Conservation (phyloP, 2,888 invertebrate genomes). For the Nemapogon koenigi region DNA sequence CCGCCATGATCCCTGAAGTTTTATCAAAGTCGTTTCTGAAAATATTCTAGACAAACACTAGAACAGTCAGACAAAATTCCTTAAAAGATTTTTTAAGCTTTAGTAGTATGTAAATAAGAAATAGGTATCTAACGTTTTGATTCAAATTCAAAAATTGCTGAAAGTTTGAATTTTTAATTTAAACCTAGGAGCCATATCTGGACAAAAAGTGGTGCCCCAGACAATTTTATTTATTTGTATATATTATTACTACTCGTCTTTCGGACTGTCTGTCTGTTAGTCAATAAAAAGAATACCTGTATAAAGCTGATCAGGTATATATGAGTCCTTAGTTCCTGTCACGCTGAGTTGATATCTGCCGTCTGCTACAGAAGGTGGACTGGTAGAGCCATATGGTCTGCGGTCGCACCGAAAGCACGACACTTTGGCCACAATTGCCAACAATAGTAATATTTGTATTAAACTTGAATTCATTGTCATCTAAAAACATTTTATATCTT, state of each 20-base stretch:
- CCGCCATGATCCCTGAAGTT: too few species aligned
- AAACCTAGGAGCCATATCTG: too few species aligned
- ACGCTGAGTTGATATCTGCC: conserved; percentile 38
- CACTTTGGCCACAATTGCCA: conserved; percentile 10
- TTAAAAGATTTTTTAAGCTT: too few species aligned
- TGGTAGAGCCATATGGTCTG: conserved; percentile 39
- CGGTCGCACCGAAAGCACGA: conserved; percentile 41
- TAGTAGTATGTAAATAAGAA: conserved; percentile 2
- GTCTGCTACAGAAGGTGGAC: conserved; percentile 37
- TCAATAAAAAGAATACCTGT: conserved; percentile 25
- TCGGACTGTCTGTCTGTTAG: not conserved
- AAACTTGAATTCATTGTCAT: not conserved
- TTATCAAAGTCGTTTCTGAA: too few species aligned
- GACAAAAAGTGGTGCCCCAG: not conserved
- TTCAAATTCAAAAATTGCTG: not conserved
- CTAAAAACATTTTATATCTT: too few species aligned
- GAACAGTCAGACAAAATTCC: too few species aligned
- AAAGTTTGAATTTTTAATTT: conserved; percentile 6
- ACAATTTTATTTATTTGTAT: conserved; percentile 2
- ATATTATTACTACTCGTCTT: not conserved
- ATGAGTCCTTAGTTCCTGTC: conserved; percentile 27
- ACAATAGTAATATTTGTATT: not conserved
- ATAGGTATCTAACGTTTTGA: not conserved
- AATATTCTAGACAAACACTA: too few species aligned
- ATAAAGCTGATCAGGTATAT: conserved; percentile 49